These are phyloP conservation scores for Lucinisca nassula DNA, from an alignment of 2,888 invertebrate species.

Conservation along the genomic window DNA sequence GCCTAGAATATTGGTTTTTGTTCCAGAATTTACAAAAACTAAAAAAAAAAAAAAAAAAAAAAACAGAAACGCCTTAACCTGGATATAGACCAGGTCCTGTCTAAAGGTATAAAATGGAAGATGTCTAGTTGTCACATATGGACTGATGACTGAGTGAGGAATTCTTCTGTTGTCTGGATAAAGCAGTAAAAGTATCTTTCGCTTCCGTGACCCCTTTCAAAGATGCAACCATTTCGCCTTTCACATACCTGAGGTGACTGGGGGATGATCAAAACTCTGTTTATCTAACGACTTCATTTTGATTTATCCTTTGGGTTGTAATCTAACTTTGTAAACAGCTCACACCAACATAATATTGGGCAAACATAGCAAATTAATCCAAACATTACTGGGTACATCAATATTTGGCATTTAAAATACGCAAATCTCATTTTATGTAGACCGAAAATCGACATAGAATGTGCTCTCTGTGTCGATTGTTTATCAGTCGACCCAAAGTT, in stretches of 20 bases:
- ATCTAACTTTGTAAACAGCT: slow-evolving; percentile 37
- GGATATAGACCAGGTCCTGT: too few species aligned
- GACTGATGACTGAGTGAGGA: too few species aligned
- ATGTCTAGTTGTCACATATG: too few species aligned
- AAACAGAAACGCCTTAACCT: too few species aligned
- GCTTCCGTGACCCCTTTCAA: neutral
- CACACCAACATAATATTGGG: slow-evolving; percentile 48
- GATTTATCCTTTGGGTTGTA: neutral
- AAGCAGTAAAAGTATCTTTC: neutral
- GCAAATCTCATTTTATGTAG: too few species aligned
- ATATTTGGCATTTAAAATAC: neutral
- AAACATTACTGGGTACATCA: neutral
- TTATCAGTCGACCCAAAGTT: too few species aligned
- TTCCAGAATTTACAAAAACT: too few species aligned
- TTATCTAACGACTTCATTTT: neutral
- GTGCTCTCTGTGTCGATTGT: too few species aligned
- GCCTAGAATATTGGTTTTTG: too few species aligned
- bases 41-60: too few species aligned
- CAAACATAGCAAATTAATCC: neutral
- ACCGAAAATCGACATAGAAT: too few species aligned
- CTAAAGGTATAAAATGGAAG: too few species aligned
- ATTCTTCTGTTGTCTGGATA: neutral
- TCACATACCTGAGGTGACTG: neutral
- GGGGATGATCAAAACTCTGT: neutral
- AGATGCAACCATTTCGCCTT: neutral